Conservation (phyloP, 2,888 invertebrate genomes). For the Cheilosia grossa region DNA sequence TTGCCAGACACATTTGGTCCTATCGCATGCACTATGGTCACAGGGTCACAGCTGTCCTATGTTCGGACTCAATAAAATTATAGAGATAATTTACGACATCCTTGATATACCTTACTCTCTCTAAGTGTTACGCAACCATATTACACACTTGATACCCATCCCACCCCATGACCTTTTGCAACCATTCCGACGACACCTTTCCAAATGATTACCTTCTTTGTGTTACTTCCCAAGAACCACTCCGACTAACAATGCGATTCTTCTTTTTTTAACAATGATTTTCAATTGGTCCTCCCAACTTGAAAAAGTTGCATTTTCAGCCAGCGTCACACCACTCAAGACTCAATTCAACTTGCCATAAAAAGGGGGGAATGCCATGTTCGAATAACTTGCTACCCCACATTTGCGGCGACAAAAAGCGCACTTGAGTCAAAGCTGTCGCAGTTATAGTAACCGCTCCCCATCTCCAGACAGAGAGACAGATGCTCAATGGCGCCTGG, state of each 20-base stretch:
- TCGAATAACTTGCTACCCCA: background rate
- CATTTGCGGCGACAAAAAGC: conserved; percentile 4
- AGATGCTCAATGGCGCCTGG: conserved; percentile 7
- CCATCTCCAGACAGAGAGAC: background rate
- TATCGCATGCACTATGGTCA: background rate
- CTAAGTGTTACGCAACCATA: conserved; percentile 26
- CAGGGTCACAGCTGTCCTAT: background rate
- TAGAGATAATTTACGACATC: conserved; percentile 7
- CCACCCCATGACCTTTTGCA: background rate
- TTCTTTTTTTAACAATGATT: conserved; percentile 33
- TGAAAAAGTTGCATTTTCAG: conserved; percentile 25
- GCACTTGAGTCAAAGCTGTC: conserved; percentile 4
- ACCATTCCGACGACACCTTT: conserved; percentile 10
- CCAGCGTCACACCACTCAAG: background rate
- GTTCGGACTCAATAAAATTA: conserved; percentile 7
- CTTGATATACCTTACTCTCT: conserved; percentile 3
- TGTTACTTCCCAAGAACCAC: conserved; percentile 10
- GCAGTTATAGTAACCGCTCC: background rate
- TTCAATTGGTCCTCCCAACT: conserved; percentile 24
- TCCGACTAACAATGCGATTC: conserved; percentile 13
- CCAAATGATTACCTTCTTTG: conserved; percentile 34
- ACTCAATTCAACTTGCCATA: conserved; percentile 25
- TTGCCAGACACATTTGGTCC: background rate
- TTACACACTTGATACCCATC: background rate
- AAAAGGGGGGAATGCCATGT: background rate